Conservation (phyloP, 2,888 invertebrate species). For the Enchytraeus crypticus region DNA sequence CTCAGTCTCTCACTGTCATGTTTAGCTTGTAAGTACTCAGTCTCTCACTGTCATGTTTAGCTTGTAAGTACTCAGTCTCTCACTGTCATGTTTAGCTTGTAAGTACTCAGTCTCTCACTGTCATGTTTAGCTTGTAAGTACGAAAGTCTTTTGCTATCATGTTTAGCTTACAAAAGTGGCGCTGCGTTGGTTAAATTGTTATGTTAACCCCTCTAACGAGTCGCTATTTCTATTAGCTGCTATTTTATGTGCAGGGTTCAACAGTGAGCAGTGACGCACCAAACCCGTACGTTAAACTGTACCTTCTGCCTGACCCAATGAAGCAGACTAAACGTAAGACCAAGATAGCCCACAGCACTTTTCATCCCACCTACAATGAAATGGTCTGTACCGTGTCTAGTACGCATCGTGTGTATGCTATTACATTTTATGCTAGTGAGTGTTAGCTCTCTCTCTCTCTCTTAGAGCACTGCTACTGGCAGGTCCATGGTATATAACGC, state of each 20-base stretch:
- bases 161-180: no score
- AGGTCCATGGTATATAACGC: no score
- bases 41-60: not conserved
- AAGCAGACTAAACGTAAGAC: constrained; percentile 93
- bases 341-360: constrained; percentile 23
- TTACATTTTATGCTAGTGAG: no score
- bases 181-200: not conserved
- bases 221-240: not conserved
- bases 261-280: constrained; percentile 34
- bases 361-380: constrained; percentile 30
- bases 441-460: no score
- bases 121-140: no score
- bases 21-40: not conserved
- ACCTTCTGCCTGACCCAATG: constrained; percentile 80
- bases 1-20: not conserved
- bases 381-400: constrained; percentile 21
- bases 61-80: no score
- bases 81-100: no score
- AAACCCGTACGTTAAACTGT: constrained; percentile 56
- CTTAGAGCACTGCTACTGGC: no score
- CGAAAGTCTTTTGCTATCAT: no score
- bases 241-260: not conserved
- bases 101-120: no score
- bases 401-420: no score
- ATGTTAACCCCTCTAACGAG: not conserved